A percentile compares a stretch with the other conserved stretches of the same genome.
These are phyloP conservation scores for Muscicapa striata DNA, from an alignment of 2,797 vertebrate genomes.

Conservation along the genomic window DNA sequence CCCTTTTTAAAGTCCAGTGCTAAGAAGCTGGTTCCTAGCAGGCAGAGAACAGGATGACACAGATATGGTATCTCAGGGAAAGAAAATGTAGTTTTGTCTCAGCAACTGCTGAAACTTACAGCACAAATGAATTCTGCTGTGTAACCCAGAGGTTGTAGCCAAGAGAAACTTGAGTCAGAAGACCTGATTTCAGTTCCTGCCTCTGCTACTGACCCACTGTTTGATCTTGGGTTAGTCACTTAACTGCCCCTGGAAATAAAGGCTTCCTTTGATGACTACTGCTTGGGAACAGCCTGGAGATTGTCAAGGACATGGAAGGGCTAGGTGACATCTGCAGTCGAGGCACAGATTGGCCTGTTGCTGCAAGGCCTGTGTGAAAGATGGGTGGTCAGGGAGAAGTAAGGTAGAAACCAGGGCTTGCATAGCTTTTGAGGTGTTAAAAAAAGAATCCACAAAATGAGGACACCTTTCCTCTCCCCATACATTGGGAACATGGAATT, in stretches of 20 bases:
- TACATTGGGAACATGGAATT: background rate
- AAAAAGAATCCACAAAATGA: background rate
- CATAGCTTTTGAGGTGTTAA: background rate
- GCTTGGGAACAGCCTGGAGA: constrained; percentile 13
- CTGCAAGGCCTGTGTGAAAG: background rate
- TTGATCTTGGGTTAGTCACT: constrained; percentile 61
- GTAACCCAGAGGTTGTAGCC: background rate
- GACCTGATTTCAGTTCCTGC: constrained; percentile 39
- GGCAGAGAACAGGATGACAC: constrained; percentile 40
- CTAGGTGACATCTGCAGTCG: background rate
- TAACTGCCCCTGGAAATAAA: constrained; percentile 3
- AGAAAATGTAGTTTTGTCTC: constrained; percentile 8
- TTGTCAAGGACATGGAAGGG: background rate
- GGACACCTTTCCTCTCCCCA: background rate
- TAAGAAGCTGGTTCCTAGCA: constrained; percentile 9
- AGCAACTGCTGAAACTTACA: background rate
- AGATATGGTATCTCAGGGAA: background rate
- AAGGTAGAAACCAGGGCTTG: background rate
- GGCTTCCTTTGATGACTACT: constrained; percentile 19
- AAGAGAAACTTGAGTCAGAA: constrained; percentile 61
- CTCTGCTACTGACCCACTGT: background rate
- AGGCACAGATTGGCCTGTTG: background rate
- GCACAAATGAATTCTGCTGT: background rate
- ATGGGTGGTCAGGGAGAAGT: background rate
- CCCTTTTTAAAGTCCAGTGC: constrained; percentile 10